A percentile compares a stretch with the other conserved stretches of the same genome.
phyloP scores from a whole-genome alignment of 2,888 invertebrate genomes.

The Belgica antarctica region DNA sequence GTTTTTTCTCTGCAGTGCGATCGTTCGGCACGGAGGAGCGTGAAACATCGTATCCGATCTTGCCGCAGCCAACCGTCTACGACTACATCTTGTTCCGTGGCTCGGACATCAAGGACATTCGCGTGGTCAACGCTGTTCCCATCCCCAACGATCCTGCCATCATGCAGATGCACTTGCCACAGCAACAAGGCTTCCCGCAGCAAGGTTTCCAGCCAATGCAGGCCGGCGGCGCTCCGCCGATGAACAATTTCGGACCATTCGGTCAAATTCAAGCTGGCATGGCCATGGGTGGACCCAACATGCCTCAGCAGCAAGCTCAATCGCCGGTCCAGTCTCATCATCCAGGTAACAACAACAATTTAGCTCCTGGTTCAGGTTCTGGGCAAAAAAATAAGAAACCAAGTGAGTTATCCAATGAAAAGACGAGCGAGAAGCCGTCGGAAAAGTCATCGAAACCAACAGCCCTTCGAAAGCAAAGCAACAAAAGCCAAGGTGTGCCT shows the following conservation, averaged over 20 bases:
- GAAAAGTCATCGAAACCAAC: conserved; percentile 46
- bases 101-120: conserved; percentile 97
- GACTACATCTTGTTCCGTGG: conserved; percentile 98
- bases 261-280: conserved; percentile 50
- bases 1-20: conserved; percentile 65
- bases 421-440: conserved; percentile 51
- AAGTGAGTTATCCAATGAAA: conserved; percentile 62
- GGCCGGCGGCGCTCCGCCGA: conserved; percentile 57
- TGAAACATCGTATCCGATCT: conserved; percentile 91
- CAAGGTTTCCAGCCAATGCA: conserved; percentile 65
- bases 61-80: conserved; percentile 95
- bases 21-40: conserved; percentile 99
- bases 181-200: conserved; percentile 63
- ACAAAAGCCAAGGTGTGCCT: conserved; percentile 43
- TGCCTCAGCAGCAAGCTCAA: conserved; percentile 48
- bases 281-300: conserved; percentile 51
- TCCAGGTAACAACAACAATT: conserved; percentile 53
- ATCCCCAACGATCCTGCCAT: conserved; percentile 97
- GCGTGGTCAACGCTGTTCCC: conserved; percentile 86
- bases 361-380: conserved; percentile 57
- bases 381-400: conserved; percentile 59
- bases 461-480: conserved; percentile 30
- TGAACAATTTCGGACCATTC: conserved; percentile 60
- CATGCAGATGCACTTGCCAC: conserved; percentile 80
- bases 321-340: conserved; percentile 46